phyloP scores from a whole-genome alignment of 2,113 vertebrate species.

The Nothoprocta pentlandii region DNA sequence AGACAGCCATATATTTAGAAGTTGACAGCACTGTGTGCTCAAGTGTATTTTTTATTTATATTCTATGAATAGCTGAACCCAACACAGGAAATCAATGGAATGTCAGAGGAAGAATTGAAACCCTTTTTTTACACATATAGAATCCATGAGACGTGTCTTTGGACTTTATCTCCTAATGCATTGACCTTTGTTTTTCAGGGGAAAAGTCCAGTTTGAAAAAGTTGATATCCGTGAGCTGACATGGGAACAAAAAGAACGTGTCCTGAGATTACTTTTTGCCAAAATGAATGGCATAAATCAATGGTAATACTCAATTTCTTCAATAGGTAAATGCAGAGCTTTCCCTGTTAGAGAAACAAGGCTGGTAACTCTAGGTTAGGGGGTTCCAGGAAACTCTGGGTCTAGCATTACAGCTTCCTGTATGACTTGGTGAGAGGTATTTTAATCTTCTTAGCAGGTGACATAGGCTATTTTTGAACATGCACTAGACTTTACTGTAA shows the following conservation, averaged over 20 bases:
- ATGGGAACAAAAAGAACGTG: conserved; percentile 91
- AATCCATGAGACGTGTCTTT: background rate
- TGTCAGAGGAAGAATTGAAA: background rate
- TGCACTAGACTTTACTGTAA: background rate
- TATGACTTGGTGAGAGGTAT: background rate
- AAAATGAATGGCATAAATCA: conserved; percentile 85
- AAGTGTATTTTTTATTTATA: background rate
- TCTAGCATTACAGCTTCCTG: background rate
- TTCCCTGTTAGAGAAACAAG: background rate
- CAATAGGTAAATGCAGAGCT: background rate
- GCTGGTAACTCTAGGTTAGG: background rate
- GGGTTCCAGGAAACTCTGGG: background rate
- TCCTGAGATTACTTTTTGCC: conserved; percentile 88
- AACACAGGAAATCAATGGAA: background rate
- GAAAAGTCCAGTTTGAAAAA: conserved; percentile 68
- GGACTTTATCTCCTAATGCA: background rate
- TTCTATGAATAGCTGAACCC: background rate
- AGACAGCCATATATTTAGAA: background rate
- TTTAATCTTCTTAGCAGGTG: background rate
- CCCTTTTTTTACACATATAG: background rate
- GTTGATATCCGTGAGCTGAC: conserved; percentile 86
- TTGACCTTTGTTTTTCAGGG: conserved; percentile 69
- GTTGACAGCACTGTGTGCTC: background rate
- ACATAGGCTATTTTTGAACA: background rate
- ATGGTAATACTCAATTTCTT: conserved; percentile 74